Conservation (phyloP, 2,797 vertebrate genomes). For the Galago senegalensis region DNA sequence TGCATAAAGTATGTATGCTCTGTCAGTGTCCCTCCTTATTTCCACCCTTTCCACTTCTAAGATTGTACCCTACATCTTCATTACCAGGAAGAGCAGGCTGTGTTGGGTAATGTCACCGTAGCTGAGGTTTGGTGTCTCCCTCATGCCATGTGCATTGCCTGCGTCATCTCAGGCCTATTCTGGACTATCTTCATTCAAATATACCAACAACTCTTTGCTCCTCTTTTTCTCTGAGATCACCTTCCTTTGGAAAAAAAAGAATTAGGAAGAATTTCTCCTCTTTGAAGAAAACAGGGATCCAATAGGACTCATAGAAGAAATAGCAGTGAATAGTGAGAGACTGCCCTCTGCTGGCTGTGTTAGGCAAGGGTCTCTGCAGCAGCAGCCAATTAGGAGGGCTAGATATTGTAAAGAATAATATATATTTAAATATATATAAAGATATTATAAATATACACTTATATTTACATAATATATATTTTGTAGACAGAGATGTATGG, state of each 20-base stretch:
- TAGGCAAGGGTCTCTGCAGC: background rate
- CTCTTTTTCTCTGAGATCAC: slow-evolving; percentile 1
- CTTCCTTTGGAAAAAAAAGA: slow-evolving; percentile 28
- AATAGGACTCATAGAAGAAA: background rate
- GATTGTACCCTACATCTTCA: background rate
- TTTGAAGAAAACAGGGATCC: slow-evolving; percentile 45
- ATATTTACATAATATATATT: background rate
- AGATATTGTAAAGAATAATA: background rate
- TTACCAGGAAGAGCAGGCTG: background rate
- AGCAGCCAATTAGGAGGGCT: background rate
- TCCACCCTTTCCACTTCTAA: background rate
- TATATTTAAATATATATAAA: background rate
- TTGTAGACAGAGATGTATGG: background rate
- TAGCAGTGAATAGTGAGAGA: background rate
- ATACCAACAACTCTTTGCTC: background rate
- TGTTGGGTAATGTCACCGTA: background rate
- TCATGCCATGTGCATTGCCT: background rate
- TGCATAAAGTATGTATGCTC: background rate
- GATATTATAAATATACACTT: background rate
- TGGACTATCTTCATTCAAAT: background rate
- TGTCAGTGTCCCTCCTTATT: background rate
- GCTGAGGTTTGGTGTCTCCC: background rate
- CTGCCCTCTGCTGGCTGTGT: slow-evolving; percentile 65
- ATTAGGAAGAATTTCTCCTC: slow-evolving; percentile 11
- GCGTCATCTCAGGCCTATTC: background rate